phyloP scores from a whole-genome alignment of 2,113 vertebrate genomes.

The Chloebia gouldiae region DNA sequence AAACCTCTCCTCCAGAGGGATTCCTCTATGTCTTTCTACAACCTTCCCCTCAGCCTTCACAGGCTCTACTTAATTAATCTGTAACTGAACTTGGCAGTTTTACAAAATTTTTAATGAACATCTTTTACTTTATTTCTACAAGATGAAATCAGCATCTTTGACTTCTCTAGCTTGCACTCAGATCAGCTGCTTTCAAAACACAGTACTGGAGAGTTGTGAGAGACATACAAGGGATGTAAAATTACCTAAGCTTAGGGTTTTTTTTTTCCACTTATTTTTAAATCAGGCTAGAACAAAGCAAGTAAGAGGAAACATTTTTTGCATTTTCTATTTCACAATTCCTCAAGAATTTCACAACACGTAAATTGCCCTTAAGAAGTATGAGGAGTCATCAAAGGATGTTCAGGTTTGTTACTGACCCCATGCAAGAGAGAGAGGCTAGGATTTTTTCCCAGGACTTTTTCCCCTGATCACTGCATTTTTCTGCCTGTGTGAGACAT shows the following conservation, averaged over 20 bases:
- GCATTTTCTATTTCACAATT: background rate
- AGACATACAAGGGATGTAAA: background rate
- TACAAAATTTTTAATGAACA: background rate
- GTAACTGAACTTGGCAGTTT: background rate
- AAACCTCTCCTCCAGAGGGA: background rate
- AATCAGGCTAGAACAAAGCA: background rate
- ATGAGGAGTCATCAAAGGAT: background rate
- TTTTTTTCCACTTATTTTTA: background rate
- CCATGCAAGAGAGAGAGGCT: background rate
- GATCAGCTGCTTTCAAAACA: background rate
- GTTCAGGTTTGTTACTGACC: background rate
- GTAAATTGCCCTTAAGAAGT: background rate
- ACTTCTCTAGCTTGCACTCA: background rate
- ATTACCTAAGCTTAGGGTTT: background rate
- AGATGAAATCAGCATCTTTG: background rate
- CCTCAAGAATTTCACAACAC: background rate
- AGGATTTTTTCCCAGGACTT: background rate
- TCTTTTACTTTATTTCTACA: background rate
- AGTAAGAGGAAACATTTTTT: background rate
- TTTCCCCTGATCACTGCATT: background rate
- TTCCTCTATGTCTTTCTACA: background rate
- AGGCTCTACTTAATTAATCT: background rate
- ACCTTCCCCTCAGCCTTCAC: background rate
- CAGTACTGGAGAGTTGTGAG: background rate
- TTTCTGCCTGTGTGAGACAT: background rate